Base-by-base conservation (phyloP, 1,140 invertebrate species). In the Caenorhabditis remanei region DNA sequence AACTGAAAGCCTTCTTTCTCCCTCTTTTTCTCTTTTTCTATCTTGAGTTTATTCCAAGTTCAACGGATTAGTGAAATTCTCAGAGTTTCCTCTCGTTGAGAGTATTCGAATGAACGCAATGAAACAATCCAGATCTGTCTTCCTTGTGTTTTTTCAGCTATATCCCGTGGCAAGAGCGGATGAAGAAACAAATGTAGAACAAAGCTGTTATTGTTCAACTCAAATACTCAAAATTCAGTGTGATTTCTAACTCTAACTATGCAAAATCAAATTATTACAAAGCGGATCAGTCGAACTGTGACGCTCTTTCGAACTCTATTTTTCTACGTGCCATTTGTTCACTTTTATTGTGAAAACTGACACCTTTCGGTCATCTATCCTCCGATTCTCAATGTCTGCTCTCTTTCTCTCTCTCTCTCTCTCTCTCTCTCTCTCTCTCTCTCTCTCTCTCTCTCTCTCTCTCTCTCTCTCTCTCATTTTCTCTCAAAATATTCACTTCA, bases 301-400 rank as follows among this genome's bases (percentile, higher is more conserved):
- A 32, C 40, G 61, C 24, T 63, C 61, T 63, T 63, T 13, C 32
- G 61, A 63, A 32, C 61, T 63, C 21, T 63, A 32, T 63, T 6
- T 32, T 63, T 6, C 71, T 79, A 50, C 71, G 46, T 50, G 46
- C 46, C 71, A 50, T 6, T 79, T 79, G 71, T 79, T n/a, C 71
- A 79, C 65, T 71, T 71, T 71, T 71, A 79, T 50, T 79, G 46
- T 79, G 71, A 79, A 79, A 79, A 50, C 46, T 46, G 71, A 79
- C 71, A 79, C 71, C 71, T 79, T 50, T 50, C 19, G n/a, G 46
- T 19, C 71, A 53, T 43, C 8, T 79, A 32, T 24, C 24, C 21
- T 24, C 21, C 71, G n/a, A 24, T 24, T 41, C 43, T 2, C 24
- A 40, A 40, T 53, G 13, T 53, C 11, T 53, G 16, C 50, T 63